Conservation (phyloP, 2,113 vertebrate genomes). For the Falco punctatus region DNA sequence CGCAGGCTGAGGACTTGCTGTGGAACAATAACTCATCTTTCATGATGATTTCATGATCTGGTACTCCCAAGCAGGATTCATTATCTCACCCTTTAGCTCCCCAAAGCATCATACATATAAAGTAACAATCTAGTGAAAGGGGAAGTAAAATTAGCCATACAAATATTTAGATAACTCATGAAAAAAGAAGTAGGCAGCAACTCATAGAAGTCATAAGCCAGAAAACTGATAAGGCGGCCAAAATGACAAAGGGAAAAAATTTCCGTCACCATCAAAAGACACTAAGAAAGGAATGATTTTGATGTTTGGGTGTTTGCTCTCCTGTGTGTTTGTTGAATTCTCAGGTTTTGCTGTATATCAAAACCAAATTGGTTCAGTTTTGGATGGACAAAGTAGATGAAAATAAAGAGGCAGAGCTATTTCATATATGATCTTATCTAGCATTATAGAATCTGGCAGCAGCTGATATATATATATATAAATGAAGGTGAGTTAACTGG, state of each 20-base stretch:
- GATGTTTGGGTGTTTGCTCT: background rate
- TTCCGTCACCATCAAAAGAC: background rate
- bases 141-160: background rate
- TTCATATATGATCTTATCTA: background rate
- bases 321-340: background rate
- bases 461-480: background rate
- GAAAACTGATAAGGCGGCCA: background rate
- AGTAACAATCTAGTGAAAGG: constrained; percentile 2
- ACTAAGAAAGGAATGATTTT: background rate
- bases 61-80: background rate
- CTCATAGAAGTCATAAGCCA: background rate
- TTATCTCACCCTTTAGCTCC: constrained; percentile 13
- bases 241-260: background rate
- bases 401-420: background rate
- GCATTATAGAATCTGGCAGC: background rate
- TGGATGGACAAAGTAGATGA: background rate
- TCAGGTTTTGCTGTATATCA: background rate
- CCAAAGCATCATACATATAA: background rate
- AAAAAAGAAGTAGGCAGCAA: background rate
- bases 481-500: background rate
- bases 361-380: background rate
- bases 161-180: background rate
- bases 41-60: background rate
- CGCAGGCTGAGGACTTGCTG: background rate
- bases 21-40: background rate